A percentile compares a stretch with the other conserved stretches of the same genome.
Evolutionary conservation across 2,888 invertebrate genomes (phyloP).

Genomic region (Chymomyza caudatula): DNA sequence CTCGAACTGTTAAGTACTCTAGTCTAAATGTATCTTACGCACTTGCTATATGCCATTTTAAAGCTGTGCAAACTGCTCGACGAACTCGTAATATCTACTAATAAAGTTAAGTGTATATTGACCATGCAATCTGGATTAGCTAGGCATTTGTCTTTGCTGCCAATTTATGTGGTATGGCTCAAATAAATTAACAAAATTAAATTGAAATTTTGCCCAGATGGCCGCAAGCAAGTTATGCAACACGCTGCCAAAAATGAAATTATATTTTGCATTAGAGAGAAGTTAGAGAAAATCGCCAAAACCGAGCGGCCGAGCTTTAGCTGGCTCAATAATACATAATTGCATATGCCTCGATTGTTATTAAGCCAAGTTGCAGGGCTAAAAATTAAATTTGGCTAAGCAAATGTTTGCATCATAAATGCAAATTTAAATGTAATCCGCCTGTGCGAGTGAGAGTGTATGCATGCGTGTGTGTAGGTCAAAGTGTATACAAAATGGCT

Average conservation of each 20-base stretch:
- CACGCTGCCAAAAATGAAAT: conserved; percentile 54
- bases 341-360: conserved; percentile 8
- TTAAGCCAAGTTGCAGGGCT: conserved; percentile 20
- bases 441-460: conserved; percentile 11
- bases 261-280: conserved; percentile 31
- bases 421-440: conserved; percentile 52
- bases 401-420: conserved; percentile 50
- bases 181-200: conserved; percentile 72
- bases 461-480: conserved; percentile 8
- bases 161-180: conserved; percentile 64
- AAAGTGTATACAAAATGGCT: conserved; percentile 25
- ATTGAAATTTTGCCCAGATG: conserved; percentile 57
- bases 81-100: not conserved
- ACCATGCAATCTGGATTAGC: not conserved
- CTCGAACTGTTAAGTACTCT: too few relatives aligned
- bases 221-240: conserved; percentile 48
- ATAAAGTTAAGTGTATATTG: not conserved
- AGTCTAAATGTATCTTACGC: too few relatives aligned
- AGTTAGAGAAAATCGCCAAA: not conserved
- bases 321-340: conserved; percentile 30
- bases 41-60: too few relatives aligned
- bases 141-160: conserved; percentile 53
- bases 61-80: not conserved
- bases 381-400: conserved; percentile 55
- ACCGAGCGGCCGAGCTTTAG: not conserved